These are phyloP conservation scores for Orchestia grillus DNA, from an alignment of 1,140 invertebrate species.

Conservation along the genomic window DNA sequence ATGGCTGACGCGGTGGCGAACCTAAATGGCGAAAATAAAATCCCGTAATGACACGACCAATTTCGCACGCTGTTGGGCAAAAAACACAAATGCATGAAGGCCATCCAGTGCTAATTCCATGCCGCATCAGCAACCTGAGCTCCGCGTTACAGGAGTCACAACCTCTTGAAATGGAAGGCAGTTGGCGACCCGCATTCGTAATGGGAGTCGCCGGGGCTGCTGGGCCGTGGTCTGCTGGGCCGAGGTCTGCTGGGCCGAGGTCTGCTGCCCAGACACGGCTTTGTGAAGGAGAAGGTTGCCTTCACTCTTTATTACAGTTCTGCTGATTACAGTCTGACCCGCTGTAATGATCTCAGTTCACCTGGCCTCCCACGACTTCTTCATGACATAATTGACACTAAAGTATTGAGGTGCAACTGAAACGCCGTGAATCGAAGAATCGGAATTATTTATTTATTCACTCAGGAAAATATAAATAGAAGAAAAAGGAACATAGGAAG, in stretches of 20 bases:
- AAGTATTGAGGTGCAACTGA: not conserved
- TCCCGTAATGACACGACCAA: not conserved
- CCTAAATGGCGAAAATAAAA: not conserved
- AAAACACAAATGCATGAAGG: not conserved
- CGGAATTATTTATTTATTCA: not conserved
- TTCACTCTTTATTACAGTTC: not conserved
- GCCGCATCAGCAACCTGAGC: not conserved
- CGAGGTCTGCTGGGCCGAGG: too few relatives aligned
- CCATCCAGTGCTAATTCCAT: not conserved
- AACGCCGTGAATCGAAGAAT: not conserved
- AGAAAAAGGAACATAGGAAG: not conserved
- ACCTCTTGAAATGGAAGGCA: too few relatives aligned
- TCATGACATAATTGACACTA: not conserved
- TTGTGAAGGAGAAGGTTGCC: not conserved
- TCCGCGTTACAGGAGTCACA: not conserved
- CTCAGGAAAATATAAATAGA: not conserved
- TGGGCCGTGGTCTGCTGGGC: too few relatives aligned
- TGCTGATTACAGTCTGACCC: not conserved
- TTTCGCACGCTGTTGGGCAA: not conserved
- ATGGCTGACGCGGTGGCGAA: not conserved
- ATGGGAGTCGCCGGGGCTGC: too few relatives aligned
- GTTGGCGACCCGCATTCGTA: too few relatives aligned
- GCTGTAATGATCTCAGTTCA: not conserved
- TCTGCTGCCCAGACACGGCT: not conserved
- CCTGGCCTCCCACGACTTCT: not conserved